phyloP scores from a whole-genome alignment of 2,888 invertebrate species.

The Psylliodes chrysocephalus region DNA sequence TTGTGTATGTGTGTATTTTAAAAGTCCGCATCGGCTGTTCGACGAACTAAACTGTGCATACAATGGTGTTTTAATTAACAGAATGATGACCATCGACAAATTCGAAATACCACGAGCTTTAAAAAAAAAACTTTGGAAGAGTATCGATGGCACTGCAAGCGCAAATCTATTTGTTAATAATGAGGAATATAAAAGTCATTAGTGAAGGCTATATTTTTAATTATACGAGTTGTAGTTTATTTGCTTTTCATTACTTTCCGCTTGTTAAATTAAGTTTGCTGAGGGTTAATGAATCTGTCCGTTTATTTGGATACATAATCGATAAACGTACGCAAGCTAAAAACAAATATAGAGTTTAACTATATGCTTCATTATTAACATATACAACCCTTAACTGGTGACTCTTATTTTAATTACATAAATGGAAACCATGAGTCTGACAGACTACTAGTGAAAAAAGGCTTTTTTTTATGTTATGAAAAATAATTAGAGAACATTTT shows the following conservation, averaged over 20 bases:
- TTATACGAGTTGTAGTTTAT: slow-evolving; percentile 10
- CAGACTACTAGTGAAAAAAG: no score
- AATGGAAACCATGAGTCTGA: no score
- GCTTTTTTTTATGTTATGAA: no score
- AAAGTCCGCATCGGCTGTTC: neutral
- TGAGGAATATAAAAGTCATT: slow-evolving; percentile 4
- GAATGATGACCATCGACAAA: slow-evolving; percentile 11
- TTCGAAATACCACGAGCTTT: neutral
- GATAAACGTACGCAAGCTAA: no score
- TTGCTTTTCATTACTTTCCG: slow-evolving; percentile 16
- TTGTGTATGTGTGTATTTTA: neutral
- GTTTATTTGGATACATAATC: no score
- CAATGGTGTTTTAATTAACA: slow-evolving; percentile 18
- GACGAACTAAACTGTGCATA: neutral
- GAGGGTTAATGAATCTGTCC: slow-evolving; percentile 11
- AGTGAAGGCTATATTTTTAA: slow-evolving; percentile 8
- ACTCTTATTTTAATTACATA: no score
- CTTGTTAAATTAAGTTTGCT: slow-evolving; percentile 22
- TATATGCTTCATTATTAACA: no score
- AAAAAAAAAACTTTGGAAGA: slow-evolving; percentile 9
- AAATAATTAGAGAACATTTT: no score
- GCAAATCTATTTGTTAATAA: neutral
- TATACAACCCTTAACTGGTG: no score
- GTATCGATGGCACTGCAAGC: neutral
- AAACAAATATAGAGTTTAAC: no score